phyloP scores from a whole-genome alignment of 2,113 vertebrate genomes.

The Galeopterus variegatus region DNA sequence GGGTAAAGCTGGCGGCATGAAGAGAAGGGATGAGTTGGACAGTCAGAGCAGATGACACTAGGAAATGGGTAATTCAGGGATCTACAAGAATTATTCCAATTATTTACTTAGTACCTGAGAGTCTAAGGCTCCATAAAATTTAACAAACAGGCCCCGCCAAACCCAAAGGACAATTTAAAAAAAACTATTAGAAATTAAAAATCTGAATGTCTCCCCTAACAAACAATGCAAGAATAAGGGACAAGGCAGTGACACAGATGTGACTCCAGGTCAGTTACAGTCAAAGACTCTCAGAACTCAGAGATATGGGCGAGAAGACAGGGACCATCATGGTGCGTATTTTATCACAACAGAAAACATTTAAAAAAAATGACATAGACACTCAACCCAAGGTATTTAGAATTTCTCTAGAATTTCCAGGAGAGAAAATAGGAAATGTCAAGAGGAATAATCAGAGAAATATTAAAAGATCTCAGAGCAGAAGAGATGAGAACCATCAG shows the following conservation, averaged over 20 bases:
- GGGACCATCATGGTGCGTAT: accelerated
- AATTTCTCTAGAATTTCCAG: neutral
- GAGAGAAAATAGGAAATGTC: neutral
- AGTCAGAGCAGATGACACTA: neutral
- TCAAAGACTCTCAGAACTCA: neutral
- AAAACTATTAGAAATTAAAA: neutral
- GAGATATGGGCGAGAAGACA: neutral
- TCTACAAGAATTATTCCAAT: no score
- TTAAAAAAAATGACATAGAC: neutral
- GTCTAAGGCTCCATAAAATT: neutral
- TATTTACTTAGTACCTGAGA: neutral
- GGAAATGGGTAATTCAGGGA: no score
- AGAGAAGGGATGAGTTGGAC: neutral
- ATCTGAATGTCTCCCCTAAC: neutral
- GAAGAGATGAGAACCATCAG: neutral
- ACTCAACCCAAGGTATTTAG: accelerated
- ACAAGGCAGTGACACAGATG: neutral
- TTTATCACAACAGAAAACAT: neutral
- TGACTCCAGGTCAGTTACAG: neutral
- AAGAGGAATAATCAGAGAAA: neutral
- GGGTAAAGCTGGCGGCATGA: no score
- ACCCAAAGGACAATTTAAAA: neutral
- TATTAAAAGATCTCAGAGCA: neutral
- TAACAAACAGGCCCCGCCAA: neutral
- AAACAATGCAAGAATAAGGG: neutral